Percentiles rank a stretch among this genome's conserved stretches.
Conservation (phyloP, 1,140 invertebrate genomes). For the Helicoverpa zea region DNA sequence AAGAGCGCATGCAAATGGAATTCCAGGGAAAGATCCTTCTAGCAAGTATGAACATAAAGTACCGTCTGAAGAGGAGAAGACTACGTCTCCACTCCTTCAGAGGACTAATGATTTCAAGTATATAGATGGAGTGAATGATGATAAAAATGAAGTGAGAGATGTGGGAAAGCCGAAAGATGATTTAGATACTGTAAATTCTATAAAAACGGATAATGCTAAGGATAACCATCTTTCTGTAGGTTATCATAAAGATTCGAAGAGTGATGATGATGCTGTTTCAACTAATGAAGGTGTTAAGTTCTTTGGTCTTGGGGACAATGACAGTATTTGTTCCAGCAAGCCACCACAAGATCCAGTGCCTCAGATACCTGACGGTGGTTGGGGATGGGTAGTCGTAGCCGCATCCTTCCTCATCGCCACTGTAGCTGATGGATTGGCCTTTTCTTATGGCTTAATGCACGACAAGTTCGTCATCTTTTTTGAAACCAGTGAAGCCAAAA, state of each 20-base stretch:
- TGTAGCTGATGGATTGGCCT: constrained; percentile 97
- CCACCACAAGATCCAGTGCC: constrained; percentile 79
- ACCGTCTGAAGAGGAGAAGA: constrained; percentile 84
- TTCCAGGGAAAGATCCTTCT: constrained; percentile 77
- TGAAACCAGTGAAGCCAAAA: constrained; percentile 92
- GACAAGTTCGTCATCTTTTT: constrained; percentile 95
- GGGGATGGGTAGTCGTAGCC: constrained; percentile 96
- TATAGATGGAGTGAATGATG: constrained; percentile 72
- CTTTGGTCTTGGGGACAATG: constrained; percentile 83
- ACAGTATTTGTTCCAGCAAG: constrained; percentile 85
- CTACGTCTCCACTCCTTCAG: constrained; percentile 78
- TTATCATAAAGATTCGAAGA: constrained; percentile 74
- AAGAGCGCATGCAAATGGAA: constrained; percentile 78
- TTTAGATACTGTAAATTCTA: constrained; percentile 79
- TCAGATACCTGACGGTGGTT: constrained; percentile 91
- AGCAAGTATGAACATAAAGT: constrained; percentile 76
- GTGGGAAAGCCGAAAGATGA: constrained; percentile 69
- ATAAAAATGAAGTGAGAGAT: constrained; percentile 64
- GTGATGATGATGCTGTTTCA: constrained; percentile 75
- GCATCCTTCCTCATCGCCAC: constrained; percentile 95
- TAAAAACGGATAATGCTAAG: constrained; percentile 73
- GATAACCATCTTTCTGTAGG: constrained; percentile 68
- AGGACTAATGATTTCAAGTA: constrained; percentile 74
- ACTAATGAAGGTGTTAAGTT: constrained; percentile 85
- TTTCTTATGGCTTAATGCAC: constrained; percentile 96